Evolutionary conservation across 2,113 vertebrate species (phyloP).

Genomic region (Gallinago paraguaiae): DNA sequence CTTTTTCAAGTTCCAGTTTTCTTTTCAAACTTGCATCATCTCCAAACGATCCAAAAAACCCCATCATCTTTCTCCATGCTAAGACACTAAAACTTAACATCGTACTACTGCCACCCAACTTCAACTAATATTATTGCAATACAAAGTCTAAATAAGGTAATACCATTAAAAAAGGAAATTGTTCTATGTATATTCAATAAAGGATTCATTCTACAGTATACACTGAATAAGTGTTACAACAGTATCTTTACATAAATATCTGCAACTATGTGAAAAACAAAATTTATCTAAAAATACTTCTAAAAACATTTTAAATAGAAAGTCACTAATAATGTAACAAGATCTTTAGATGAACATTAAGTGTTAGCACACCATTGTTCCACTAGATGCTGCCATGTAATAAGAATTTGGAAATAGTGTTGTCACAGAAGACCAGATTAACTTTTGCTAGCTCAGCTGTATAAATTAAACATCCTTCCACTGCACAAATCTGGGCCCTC

Average conservation of each 20-base stretch:
- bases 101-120: not conserved
- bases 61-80: not conserved
- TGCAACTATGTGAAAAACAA: not conserved
- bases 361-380: constrained; percentile 8
- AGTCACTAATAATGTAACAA: not conserved
- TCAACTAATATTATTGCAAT: not conserved
- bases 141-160: not conserved
- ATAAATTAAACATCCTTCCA: not conserved
- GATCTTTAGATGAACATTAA: not conserved
- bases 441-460: not conserved
- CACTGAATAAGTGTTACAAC: not conserved
- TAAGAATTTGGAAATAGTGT: not conserved
- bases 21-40: not conserved
- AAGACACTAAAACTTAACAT: not conserved
- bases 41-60: not conserved
- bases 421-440: not conserved
- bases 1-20: not conserved
- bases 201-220: not conserved
- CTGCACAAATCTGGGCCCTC: not conserved
- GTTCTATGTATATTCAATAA: not conserved
- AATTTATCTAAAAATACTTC: not conserved
- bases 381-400: constrained; percentile 63
- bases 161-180: not conserved
- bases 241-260: not conserved
- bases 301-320: not conserved